Base-by-base conservation (phyloP, 1,140 invertebrate species). In the Danaus plexippus region DNA sequence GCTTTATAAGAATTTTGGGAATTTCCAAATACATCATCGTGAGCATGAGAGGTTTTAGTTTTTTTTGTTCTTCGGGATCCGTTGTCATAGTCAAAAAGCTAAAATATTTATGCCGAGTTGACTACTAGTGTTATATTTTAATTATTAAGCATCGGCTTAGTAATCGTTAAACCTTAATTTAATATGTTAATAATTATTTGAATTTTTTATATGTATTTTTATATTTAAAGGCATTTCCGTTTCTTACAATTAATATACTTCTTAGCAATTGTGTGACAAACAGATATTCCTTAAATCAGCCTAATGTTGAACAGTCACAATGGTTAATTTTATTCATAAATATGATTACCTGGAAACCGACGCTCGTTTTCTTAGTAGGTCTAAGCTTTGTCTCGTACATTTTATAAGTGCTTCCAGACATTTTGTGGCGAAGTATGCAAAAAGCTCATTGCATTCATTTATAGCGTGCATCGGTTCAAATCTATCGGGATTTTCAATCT, bases 361-460 rank as follows among this genome's bases (percentile, higher is more conserved):
- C 61, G 90, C 90, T 63, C 90, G 84, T 66, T 89, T 89, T 48
- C 90, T 90, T 9, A 94, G 74, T 61, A 89, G 71, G 63, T 94
- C 92, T 45, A 94, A 77, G n/a, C 92, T 92, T 18, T 87, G 80
- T 70, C 90, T 91, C 0, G 91, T 92, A 55, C 90, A 89, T 68
- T 91, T 92, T 5, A 92, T 91, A 12, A 95, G 80, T 11, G 91
- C 80, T 59, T 92, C 91, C 44, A 91, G 85, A 13, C 92, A 88
- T 81, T 92, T 93, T 40, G 89, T 89, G 70, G 93, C 92, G 67
- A 93, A 94, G 74, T 91, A 92, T 9, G 89, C 89, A 75, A 93
- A 94, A 12, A 94, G 71, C 71, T 94, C 92, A 75, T 93, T 91
- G 63, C 92, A 93, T 73, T 94, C 91, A 43, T 89, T 90, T n/a